Conservation (phyloP, 2,113 vertebrate genomes). For the Sylvia atricapilla region DNA sequence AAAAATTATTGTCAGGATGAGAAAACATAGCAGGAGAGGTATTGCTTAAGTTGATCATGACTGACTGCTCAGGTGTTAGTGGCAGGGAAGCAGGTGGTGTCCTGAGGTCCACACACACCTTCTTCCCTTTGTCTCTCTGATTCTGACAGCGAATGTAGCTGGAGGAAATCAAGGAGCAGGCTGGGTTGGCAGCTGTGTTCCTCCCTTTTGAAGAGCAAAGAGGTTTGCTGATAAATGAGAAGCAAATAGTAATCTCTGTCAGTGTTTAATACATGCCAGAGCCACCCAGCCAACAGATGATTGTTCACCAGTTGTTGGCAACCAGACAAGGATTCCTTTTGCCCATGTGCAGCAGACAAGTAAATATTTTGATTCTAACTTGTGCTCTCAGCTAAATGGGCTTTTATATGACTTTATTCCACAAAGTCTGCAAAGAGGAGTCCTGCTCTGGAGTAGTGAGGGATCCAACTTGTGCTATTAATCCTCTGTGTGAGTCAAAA, state of each 20-base stretch:
- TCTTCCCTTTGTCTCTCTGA: not conserved
- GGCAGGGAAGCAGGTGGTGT: not conserved
- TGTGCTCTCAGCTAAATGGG: not conserved
- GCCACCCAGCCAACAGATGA: not conserved
- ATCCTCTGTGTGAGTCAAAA: not conserved
- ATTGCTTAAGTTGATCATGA: not conserved
- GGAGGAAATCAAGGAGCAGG: not conserved
- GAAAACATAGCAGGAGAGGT: not conserved
- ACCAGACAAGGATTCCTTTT: not conserved
- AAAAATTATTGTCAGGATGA: not conserved
- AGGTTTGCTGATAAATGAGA: not conserved
- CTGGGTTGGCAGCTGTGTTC: not conserved
- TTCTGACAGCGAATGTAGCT: not conserved
- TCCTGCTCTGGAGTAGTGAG: not conserved
- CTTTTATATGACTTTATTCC: not conserved
- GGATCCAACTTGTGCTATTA: not conserved
- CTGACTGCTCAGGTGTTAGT: not conserved
- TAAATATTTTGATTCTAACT: constrained; percentile 32
- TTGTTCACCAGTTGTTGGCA: not conserved
- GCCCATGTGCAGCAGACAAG: not conserved
- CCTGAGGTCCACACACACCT: not conserved
- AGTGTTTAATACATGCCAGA: not conserved
- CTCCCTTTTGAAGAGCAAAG: not conserved
- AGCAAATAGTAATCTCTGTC: not conserved
- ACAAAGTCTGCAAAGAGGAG: not conserved